These are phyloP conservation scores for Chunga burmeisteri DNA, from an alignment of 2,113 vertebrate genomes.

Conservation along the genomic window DNA sequence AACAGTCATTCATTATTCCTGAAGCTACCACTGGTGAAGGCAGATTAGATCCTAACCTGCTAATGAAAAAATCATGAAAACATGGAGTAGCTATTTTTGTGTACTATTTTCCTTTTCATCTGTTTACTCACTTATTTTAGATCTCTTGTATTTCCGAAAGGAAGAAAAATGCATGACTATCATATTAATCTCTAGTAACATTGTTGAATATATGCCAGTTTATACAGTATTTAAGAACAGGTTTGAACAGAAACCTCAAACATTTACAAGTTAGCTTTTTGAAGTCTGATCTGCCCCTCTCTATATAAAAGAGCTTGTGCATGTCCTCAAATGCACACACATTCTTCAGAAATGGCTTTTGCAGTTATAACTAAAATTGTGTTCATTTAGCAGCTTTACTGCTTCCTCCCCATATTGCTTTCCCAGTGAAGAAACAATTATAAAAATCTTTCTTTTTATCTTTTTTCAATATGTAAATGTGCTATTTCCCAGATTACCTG, in stretches of 20 bases:
- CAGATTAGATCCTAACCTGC: not conserved
- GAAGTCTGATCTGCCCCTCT: not conserved
- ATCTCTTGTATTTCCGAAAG: not conserved
- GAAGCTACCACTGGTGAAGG: not conserved
- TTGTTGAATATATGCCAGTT: not conserved
- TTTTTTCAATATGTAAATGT: not conserved
- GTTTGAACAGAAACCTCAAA: not conserved
- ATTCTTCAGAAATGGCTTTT: not conserved
- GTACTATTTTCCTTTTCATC: not conserved
- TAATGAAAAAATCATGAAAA: not conserved
- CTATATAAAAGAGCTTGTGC: rapidly evolving
- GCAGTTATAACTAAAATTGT: not conserved
- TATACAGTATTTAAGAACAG: not conserved
- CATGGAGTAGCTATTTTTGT: rapidly evolving
- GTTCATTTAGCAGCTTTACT: not conserved
- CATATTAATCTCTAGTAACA: not conserved
- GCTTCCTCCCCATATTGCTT: not conserved
- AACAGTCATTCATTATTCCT: not conserved
- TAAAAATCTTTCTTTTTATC: not conserved
- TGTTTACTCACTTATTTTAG: not conserved
- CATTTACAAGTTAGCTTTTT: not conserved
- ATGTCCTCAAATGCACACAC: not conserved
- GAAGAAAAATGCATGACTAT: not conserved
- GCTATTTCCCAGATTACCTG: not conserved
- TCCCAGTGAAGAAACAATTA: not conserved